A percentile compares a stretch with the other conserved stretches of the same genome.
Evolutionary conservation across 2,797 vertebrate genomes (phyloP).

Genomic region (Poecilia velifera): DNA sequence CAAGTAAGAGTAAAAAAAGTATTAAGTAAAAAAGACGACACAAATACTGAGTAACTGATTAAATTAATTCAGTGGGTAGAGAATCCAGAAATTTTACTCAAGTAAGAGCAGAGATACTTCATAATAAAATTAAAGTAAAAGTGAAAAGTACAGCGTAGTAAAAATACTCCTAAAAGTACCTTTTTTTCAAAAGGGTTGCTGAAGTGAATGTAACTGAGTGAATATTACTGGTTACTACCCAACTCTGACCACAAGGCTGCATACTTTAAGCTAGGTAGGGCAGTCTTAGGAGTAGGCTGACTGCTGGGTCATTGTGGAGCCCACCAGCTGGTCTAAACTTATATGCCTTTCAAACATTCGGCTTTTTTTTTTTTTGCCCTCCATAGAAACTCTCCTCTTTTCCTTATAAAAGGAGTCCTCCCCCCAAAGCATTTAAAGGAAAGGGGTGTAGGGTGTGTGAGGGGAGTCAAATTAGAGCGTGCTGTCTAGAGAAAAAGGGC

Average conservation of each 20-base stretch:
- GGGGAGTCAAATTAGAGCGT: slow-evolving; percentile 52
- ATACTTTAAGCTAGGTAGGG: neutral
- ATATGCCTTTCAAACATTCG: slow-evolving; percentile 58
- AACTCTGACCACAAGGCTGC: neutral
- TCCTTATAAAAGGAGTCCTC: slow-evolving; percentile 60
- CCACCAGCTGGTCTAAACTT: slow-evolving; percentile 62
- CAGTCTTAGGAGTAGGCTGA: slow-evolving; percentile 9
- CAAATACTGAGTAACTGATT: no score
- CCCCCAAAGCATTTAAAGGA: slow-evolving; percentile 53
- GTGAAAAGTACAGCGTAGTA: no score
- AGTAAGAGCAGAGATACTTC: no score
- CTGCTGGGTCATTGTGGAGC: slow-evolving; percentile 31
- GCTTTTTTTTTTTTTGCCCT: slow-evolving; percentile 28
- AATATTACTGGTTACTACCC: no score
- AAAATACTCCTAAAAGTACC: no score
- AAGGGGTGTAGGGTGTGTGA: neutral
- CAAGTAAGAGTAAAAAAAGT: no score
- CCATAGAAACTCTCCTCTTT: slow-evolving; percentile 71
- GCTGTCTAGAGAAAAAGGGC: slow-evolving; percentile 64
- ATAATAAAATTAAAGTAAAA: no score
- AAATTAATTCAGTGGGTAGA: no score
- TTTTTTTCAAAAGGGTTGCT: no score
- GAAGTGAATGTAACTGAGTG: no score
- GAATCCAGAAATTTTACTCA: no score
- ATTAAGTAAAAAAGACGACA: no score